Conservation (phyloP, 23 tunicate species). For the Pegea sp. region DNA sequence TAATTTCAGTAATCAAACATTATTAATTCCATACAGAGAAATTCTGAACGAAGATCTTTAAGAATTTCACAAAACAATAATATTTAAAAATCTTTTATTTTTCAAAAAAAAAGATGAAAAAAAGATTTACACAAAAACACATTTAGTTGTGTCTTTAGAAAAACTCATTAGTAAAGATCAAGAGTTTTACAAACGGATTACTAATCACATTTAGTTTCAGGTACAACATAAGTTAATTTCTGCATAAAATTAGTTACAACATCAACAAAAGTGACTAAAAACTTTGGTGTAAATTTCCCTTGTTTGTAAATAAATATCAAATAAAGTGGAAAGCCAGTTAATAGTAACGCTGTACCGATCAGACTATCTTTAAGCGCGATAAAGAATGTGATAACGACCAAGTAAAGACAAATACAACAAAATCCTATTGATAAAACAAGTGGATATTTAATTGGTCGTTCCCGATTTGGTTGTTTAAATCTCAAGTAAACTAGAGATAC, state of each 20-base stretch:
- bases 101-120: no score
- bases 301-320: slow-evolving; percentile 35
- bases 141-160: no score
- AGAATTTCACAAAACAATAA: no score
- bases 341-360: slow-evolving; percentile 50
- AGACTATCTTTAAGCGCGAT: slow-evolving; percentile 39
- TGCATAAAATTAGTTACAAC: slow-evolving; percentile 2
- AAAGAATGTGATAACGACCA: slow-evolving; percentile 59
- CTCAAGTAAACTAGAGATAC: slow-evolving; percentile 54
- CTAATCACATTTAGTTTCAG: no score
- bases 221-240: slow-evolving; percentile 2
- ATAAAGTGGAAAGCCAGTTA: slow-evolving; percentile 63
- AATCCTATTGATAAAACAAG: slow-evolving; percentile 43
- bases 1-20: no score
- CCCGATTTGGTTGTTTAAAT: slow-evolving; percentile 34
- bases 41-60: no score
- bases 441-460: slow-evolving; percentile 59
- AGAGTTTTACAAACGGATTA: slow-evolving; percentile 1
- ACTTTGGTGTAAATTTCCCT: no score
- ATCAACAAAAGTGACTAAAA: not conserved
- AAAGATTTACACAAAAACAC: no score
- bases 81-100: no score
- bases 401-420: slow-evolving; percentile 37
- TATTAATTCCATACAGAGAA: no score
- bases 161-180: no score